These are phyloP conservation scores for Ariopsis seemanni DNA, from an alignment of 2,113 vertebrate genomes.

Conservation along the genomic window DNA sequence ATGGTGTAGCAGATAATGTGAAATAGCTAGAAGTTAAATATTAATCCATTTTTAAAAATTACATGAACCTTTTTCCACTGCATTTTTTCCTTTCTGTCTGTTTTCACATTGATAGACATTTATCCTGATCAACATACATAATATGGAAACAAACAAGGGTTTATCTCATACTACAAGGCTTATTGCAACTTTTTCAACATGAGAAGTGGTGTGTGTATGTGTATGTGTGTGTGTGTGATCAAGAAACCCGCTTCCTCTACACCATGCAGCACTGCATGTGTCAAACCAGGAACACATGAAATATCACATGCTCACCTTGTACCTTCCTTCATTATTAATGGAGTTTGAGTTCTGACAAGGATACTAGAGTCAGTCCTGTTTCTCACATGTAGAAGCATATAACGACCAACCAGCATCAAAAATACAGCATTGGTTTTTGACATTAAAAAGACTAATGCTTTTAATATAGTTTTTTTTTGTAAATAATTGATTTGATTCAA, in stretches of 20 bases:
- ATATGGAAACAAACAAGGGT: background rate
- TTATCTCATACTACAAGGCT: background rate
- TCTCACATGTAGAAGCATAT: background rate
- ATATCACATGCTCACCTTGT: slow-evolving; percentile 13
- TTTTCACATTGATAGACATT: background rate
- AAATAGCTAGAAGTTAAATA: background rate
- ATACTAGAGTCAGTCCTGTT: background rate
- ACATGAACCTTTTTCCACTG: background rate
- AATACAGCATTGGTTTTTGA: background rate
- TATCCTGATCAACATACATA: background rate
- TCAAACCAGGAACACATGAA: background rate
- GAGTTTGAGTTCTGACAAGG: background rate
- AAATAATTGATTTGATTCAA: background rate
- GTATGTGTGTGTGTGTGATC: background rate
- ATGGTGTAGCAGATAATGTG: background rate
- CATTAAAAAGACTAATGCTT: background rate
- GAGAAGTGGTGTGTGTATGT: background rate
- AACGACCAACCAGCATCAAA: background rate
- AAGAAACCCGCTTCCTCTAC: background rate
- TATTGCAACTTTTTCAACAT: no score
- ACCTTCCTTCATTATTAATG: slow-evolving; percentile 15
- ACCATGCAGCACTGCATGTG: slow-evolving; percentile 4
- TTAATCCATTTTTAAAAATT: background rate
- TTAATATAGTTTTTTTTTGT: background rate
- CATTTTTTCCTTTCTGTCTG: background rate